Base-by-base conservation (phyloP, 1,140 invertebrate species). In the Dendrolimus punctatus region DNA sequence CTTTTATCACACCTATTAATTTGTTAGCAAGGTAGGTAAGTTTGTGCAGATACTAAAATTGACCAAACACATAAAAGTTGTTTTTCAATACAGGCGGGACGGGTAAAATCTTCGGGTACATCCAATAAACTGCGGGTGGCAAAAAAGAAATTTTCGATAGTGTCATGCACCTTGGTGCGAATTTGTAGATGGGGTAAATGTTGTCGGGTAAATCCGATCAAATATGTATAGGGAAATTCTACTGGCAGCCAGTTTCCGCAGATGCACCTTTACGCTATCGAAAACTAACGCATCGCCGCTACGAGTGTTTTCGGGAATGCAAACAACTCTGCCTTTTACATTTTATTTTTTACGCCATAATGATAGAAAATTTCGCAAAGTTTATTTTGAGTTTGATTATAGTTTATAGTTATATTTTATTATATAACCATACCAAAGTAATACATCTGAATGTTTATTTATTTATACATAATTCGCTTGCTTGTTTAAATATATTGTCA, bases 201-300 rank as follows among this genome's bases (percentile, higher is more conserved):
- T 63, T 63, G 64, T 63, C 53, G 58, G 53, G 49, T 66, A 66
- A 66, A 66, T 63, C 64, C 58, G 58, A 63, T 66, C 58, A 63
- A 66, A 66, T 66, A 66, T 66, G 64, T 49, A 66, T 62, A 56
- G 64, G 58, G 51, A 66, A 66, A 63, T 63, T 62, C 53, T 52
- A 53, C 53, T 42, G 49, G 48, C 47, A 58, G 38, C 55, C 50
- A 49, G 57, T 63, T 66, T 44, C 55, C 54, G 46, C 39, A 42
- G 50, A 43, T 49, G 57, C 46, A 51, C 41, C 55, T 62, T 57
- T 57, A 48, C 53, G 55, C 43, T 39, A 46, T 48, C 39, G 40
- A 51, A 54, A 57, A 52, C 49, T 46, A 49, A 62, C 42, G 60
- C 55, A 55, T 62, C 49, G 53, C 44, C 54, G 51, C 40, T 50